Evolutionary conservation across 1,140 invertebrate genomes (phyloP).

Genomic region (Drosophila quadrilineata): DNA sequence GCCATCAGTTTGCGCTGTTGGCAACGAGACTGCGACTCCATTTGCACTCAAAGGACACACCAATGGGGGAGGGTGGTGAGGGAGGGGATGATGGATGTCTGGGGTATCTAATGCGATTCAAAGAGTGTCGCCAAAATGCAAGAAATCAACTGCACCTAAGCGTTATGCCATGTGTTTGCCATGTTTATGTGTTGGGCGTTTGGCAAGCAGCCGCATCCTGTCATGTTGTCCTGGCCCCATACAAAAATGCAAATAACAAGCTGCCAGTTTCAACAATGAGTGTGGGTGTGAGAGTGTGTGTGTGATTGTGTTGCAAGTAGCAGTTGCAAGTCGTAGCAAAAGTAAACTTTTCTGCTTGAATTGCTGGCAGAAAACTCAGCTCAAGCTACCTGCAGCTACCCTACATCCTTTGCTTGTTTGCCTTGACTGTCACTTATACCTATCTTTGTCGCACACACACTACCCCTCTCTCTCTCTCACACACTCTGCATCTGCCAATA

Average conservation of each 20-base stretch:
- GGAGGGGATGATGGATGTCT: neutral
- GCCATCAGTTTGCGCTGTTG: slow-evolving; percentile 66
- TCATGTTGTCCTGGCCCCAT: slow-evolving; percentile 49
- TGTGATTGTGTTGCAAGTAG: too few species aligned
- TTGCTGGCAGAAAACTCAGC: slow-evolving; percentile 52
- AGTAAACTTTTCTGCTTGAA: slow-evolving; percentile 75
- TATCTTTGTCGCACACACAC: neutral
- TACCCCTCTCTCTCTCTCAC: too few species aligned
- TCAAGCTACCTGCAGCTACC: too few species aligned
- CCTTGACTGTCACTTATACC: too few species aligned
- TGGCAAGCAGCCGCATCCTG: slow-evolving; percentile 53
- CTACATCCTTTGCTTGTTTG: too few species aligned
- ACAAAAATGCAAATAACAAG: slow-evolving; percentile 78
- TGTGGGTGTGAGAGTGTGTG: too few species aligned
- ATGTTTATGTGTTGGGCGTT: slow-evolving; percentile 52
- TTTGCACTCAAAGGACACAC: slow-evolving; percentile 39
- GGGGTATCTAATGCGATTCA: slow-evolving; percentile 65
- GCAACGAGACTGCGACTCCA: slow-evolving; percentile 35
- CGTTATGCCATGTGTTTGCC: slow-evolving; percentile 21
- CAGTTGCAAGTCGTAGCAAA: slow-evolving; percentile 33
- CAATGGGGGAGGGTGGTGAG: too few species aligned
- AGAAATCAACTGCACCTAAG: slow-evolving; percentile 74
- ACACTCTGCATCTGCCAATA: neutral
- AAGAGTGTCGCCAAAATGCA: slow-evolving; percentile 60
- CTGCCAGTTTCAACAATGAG: slow-evolving; percentile 27